Percentiles rank a stretch among this genome's conserved stretches.
These are phyloP conservation scores for Cheirogaleus medius DNA, from an alignment of 2,113 vertebrate species.

Conservation along the genomic window DNA sequence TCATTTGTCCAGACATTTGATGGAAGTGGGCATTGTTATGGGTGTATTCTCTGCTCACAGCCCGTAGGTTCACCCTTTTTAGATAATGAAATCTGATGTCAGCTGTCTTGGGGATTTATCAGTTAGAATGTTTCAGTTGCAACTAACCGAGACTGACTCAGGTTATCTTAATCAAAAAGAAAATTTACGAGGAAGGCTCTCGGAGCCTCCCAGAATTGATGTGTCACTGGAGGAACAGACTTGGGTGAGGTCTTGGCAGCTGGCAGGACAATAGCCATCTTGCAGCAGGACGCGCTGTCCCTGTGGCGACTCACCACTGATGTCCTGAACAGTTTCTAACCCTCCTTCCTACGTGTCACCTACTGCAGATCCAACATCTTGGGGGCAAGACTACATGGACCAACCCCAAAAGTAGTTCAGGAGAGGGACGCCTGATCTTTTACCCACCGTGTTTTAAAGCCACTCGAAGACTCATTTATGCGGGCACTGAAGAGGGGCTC, in stretches of 20 bases:
- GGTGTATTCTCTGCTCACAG: neutral
- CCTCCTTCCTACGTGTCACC: neutral
- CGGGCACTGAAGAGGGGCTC: neutral
- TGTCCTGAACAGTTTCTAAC: neutral
- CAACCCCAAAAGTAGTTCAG: too few species aligned
- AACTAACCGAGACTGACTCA: neutral
- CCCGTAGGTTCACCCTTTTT: neutral
- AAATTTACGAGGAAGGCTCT: neutral
- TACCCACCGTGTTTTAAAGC: neutral
- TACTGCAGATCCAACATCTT: neutral
- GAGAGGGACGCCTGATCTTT: neutral
- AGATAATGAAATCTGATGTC: conserved; percentile 61
- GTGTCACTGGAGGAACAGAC: neutral
- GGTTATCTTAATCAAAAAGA: conserved; percentile 17
- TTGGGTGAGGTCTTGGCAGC: neutral
- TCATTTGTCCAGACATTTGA: neutral
- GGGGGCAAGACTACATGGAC: neutral
- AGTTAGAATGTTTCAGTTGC: conserved; percentile 32
- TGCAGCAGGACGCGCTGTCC: neutral
- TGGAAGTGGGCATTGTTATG: neutral
- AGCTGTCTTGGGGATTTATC: conserved; percentile 45
- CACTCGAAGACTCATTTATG: neutral
- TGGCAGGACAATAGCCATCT: neutral
- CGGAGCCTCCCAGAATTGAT: neutral
- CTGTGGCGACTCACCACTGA: neutral